Percentiles rank a stretch among this genome's conserved stretches.
Evolutionary conservation across 2,888 invertebrate genomes (phyloP).

Genomic region (Meganola albula): DNA sequence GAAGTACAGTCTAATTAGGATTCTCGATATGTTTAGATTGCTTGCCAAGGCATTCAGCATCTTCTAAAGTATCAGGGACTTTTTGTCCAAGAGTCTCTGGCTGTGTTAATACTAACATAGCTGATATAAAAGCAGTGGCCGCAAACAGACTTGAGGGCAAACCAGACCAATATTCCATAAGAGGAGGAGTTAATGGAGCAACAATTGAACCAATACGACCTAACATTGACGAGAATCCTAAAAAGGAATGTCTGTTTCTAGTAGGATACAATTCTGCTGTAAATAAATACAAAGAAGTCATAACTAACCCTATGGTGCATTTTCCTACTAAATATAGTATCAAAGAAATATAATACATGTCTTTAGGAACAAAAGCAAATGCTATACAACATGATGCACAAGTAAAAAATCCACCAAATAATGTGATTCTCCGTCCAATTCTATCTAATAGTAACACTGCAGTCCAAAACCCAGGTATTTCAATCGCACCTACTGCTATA

Average conservation of each 20-base stretch:
- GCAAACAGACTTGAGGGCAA: conserved; percentile 66
- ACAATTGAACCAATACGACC: conserved; percentile 83
- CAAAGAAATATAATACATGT: conserved; percentile 45
- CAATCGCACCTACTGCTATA: conserved; percentile 79
- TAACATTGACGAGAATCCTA: conserved; percentile 83
- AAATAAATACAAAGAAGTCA: conserved; percentile 81
- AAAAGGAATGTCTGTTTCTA: conserved; percentile 80
- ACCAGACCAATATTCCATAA: conserved; percentile 72
- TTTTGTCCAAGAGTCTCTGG: conserved; percentile 61
- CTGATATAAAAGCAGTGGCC: conserved; percentile 50
- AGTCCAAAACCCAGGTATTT: conserved; percentile 84
- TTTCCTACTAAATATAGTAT: conserved; percentile 79
- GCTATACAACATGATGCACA: conserved; percentile 73
- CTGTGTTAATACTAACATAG: conserved; percentile 54
- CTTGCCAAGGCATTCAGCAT: conserved; percentile 57
- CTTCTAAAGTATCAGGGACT: conserved; percentile 67
- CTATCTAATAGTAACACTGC: conserved; percentile 80
- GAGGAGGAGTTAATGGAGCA: conserved; percentile 82
- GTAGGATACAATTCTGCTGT: conserved; percentile 87
- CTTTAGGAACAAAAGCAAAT: conserved; percentile 68
- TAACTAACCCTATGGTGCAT: conserved; percentile 80
- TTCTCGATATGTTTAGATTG: too few relatives aligned
- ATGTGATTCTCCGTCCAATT: conserved; percentile 71
- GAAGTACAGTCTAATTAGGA: too few relatives aligned
- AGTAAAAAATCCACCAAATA: conserved; percentile 53